These are phyloP conservation scores for Benthosema pterotum DNA, from an alignment of 2,797 vertebrate genomes.

Conservation along the genomic window DNA sequence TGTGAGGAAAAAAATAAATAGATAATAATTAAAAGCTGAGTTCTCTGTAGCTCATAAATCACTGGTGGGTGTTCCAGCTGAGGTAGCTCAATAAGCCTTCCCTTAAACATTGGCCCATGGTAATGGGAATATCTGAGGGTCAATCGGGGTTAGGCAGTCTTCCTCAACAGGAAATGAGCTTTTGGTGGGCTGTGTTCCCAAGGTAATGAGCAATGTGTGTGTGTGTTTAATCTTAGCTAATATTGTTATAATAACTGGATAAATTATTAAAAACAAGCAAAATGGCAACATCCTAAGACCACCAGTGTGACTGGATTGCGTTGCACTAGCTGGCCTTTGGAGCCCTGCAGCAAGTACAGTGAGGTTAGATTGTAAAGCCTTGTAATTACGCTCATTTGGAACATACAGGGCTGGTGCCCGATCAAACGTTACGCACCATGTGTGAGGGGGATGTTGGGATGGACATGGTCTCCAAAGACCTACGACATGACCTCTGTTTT, in stretches of 20 bases:
- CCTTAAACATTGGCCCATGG: conserved; percentile 81
- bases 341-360: conserved; percentile 27
- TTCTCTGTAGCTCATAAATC: conserved; percentile 70
- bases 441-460: not conserved
- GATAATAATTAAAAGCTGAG: conserved; percentile 75
- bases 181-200: conserved; percentile 84
- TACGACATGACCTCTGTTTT: conserved; percentile 25
- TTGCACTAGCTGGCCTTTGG: conserved; percentile 43
- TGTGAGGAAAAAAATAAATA: conserved; percentile 63
- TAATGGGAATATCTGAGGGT: conserved; percentile 86
- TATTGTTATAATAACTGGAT: conserved; percentile 88
- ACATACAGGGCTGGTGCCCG: not conserved
- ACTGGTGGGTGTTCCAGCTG: conserved; percentile 75
- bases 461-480: conserved; percentile 8
- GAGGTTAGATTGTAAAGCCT: conserved; percentile 14
- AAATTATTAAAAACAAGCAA: conserved; percentile 89
- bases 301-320: conserved; percentile 62
- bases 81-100: conserved; percentile 78
- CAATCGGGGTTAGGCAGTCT: conserved; percentile 82
- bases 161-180: conserved; percentile 88
- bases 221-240: conserved; percentile 87
- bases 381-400: conserved; percentile 11
- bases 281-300: conserved; percentile 76
- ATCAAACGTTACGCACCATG: conserved; percentile 7
- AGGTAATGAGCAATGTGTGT: conserved; percentile 83